Percentiles rank a stretch among this genome's conserved stretches.
These are phyloP conservation scores for Ammodytes marinus DNA, from an alignment of 2,113 vertebrate genomes.

Conservation along the genomic window DNA sequence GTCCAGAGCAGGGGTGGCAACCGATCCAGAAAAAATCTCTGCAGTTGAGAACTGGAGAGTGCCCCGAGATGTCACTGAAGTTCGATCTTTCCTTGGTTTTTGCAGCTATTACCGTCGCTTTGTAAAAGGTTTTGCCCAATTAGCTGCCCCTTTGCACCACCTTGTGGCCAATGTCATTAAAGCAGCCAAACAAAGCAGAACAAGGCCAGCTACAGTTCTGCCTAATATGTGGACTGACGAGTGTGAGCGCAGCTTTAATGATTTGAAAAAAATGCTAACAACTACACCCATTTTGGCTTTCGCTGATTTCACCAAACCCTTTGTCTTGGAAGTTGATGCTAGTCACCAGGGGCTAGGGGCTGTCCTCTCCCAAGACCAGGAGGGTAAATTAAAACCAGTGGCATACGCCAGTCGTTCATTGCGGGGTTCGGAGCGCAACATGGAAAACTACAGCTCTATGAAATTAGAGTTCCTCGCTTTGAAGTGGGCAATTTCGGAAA, in stretches of 20 bases:
- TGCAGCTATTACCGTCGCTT: not conserved
- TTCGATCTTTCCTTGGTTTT: not conserved
- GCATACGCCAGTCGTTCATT: not conserved
- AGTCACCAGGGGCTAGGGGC: not conserved
- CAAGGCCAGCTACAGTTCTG: no score
- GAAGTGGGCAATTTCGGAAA: not conserved
- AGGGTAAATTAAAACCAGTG: not conserved
- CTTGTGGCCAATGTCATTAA: not conserved
- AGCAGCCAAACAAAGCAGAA: no score
- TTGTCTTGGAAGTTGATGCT: not conserved
- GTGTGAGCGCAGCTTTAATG: not conserved
- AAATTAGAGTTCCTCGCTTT: not conserved
- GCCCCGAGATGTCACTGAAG: not conserved
- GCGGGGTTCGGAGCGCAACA: not conserved
- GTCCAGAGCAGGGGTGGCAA: not conserved
- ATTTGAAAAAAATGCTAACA: not conserved
- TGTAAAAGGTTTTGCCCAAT: not conserved
- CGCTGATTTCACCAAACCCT: not conserved
- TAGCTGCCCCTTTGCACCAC: not conserved
- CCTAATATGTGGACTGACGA: not conserved
- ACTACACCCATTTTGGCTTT: not conserved
- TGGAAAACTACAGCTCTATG: not conserved
- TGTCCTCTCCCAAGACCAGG: not conserved
- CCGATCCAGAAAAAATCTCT: not conserved
- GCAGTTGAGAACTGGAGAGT: not conserved